These are phyloP conservation scores for Diplolepis rosae DNA, from an alignment of 2,888 invertebrate species.

Conservation along the genomic window DNA sequence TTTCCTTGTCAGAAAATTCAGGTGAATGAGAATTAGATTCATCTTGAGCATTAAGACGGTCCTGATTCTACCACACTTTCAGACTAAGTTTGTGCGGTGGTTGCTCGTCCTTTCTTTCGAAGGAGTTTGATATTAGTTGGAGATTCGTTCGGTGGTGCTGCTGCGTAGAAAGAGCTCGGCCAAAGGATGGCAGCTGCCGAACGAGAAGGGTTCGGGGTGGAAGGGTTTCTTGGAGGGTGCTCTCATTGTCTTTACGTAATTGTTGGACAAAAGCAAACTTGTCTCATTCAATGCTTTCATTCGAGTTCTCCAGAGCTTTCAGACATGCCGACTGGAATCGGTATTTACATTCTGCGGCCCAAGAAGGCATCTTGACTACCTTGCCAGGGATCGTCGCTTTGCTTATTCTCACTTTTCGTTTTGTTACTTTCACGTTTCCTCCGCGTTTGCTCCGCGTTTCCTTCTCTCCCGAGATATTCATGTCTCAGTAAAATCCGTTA, in stretches of 20 bases:
- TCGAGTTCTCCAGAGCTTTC: constrained; percentile 33
- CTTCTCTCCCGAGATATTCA: constrained; percentile 21
- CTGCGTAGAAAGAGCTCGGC: not conserved
- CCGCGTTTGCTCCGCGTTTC: no score
- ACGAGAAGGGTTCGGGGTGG: constrained; percentile 37
- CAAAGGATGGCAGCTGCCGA: constrained; percentile 50
- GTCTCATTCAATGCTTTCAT: constrained; percentile 64
- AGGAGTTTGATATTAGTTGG: constrained; percentile 70
- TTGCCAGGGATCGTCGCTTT: constrained; percentile 6
- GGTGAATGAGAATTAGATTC: not conserved
- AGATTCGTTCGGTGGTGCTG: constrained; percentile 49
- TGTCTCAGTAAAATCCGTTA: not conserved
- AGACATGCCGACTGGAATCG: constrained; percentile 35
- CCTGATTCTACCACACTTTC: not conserved
- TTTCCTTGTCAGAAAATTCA: not conserved
- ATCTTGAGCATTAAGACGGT: not conserved
- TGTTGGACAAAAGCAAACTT: constrained; percentile 71
- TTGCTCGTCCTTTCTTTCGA: constrained; percentile 56
- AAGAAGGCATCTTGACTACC: constrained; percentile 5
- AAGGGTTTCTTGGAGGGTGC: constrained; percentile 36
- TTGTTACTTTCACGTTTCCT: constrained; percentile 15
- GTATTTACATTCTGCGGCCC: constrained; percentile 39
- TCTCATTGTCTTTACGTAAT: constrained; percentile 69
- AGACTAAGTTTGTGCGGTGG: constrained; percentile 33
- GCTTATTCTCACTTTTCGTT: constrained; percentile 21